phyloP scores from a whole-genome alignment of 2,797 vertebrate species.

The Enteromius radiatus region DNA sequence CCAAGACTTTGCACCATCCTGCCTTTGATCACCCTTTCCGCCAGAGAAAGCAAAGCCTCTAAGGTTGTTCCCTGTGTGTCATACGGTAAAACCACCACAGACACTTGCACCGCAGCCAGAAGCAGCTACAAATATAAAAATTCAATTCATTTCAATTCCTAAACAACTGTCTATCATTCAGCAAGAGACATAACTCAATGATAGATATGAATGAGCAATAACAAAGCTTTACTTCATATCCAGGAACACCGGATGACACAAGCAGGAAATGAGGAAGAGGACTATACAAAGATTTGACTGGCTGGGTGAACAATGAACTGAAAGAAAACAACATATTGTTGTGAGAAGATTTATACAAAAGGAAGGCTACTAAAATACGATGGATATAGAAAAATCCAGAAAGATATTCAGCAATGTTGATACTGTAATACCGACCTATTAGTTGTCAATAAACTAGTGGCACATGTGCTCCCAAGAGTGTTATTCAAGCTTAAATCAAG shows the following conservation, averaged over 20 bases:
- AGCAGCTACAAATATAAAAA: constrained; percentile 75
- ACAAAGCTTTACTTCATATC: constrained; percentile 81
- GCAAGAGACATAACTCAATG: background rate
- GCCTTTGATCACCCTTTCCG: constrained; percentile 74
- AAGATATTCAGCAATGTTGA: background rate
- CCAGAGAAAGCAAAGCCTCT: constrained; percentile 75
- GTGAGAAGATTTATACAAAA: background rate
- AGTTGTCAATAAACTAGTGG: constrained; percentile 19
- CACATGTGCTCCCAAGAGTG: background rate
- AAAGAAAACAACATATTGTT: background rate
- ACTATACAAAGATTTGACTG: constrained; percentile 14
- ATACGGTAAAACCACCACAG: constrained; percentile 77
- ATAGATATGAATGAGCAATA: background rate
- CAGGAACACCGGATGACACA: constrained; percentile 82
- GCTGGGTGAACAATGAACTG: constrained; percentile 51
- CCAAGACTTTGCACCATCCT: constrained; percentile 78
- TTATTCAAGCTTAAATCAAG: constrained; percentile 28
- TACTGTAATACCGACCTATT: constrained; percentile 38
- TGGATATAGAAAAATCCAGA: background rate
- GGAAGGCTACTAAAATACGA: background rate
- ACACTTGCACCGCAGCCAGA: constrained; percentile 75
- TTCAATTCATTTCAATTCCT: background rate
- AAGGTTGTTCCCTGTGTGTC: constrained; percentile 79
- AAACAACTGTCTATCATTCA: background rate
- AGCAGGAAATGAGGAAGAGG: constrained; percentile 72